phyloP scores from a whole-genome alignment of 1,140 invertebrate genomes.

The Heliothis virescens region DNA sequence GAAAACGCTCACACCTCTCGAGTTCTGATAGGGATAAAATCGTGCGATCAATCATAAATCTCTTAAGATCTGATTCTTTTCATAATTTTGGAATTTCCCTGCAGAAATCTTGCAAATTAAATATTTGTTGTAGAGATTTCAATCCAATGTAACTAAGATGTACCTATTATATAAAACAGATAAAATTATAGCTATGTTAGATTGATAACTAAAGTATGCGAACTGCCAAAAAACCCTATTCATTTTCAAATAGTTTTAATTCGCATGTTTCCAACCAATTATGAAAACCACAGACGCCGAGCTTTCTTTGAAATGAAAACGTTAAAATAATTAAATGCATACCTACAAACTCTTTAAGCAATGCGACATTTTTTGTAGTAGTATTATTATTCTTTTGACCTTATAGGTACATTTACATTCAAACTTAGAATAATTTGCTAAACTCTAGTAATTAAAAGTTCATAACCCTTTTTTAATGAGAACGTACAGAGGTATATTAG shows the following conservation, averaged over 20 bases:
- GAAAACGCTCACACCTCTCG: no score
- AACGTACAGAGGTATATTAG: constrained; percentile 11
- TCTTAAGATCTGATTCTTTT: no score
- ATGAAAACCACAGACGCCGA: constrained; percentile 24
- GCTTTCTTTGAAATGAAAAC: constrained; percentile 44
- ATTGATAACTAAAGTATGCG: constrained; percentile 1
- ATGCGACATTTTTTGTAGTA: constrained; percentile 33
- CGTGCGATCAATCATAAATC: no score
- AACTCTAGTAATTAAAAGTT: not conserved
- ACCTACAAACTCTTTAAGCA: constrained; percentile 41
- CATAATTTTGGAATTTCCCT: no score
- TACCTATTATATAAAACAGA: no score
- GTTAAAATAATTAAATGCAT: constrained; percentile 44
- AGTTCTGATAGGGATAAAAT: no score
- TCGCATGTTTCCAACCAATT: constrained; percentile 42
- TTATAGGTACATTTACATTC: not conserved
- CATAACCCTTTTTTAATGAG: constrained; percentile 7
- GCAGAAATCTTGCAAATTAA: no score
- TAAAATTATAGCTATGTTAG: not conserved
- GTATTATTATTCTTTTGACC: constrained; percentile 24
- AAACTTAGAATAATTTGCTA: not conserved
- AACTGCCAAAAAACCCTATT: constrained; percentile 14
- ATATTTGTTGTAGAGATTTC: no score
- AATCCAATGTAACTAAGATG: no score
- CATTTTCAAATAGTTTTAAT: constrained; percentile 37